These are phyloP conservation scores for Chelon auratus DNA, from an alignment of 2,797 vertebrate species.

Conservation along the genomic window DNA sequence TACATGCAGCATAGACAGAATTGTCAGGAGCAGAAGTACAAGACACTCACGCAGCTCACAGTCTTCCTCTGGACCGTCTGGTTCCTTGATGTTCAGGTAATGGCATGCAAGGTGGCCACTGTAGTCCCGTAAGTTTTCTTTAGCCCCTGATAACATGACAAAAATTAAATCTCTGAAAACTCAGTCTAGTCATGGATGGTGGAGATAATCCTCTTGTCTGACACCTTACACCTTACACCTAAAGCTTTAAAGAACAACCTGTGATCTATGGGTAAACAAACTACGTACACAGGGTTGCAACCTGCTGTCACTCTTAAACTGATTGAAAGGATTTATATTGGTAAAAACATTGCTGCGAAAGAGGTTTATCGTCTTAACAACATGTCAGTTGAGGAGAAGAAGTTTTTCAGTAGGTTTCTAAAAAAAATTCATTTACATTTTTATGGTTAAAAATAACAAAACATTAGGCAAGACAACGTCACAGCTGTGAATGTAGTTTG, in stretches of 20 bases:
- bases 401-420: no score
- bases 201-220: slow-evolving; percentile 31
- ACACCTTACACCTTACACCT: slow-evolving; percentile 28
- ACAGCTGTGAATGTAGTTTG: no score
- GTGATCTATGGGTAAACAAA: slow-evolving; percentile 31
- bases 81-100: slow-evolving; percentile 78
- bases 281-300: neutral
- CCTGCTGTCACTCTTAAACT: slow-evolving; percentile 1
- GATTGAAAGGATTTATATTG: neutral
- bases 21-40: neutral
- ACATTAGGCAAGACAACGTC: neutral
- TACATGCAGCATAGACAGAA: neutral
- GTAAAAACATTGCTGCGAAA: neutral
- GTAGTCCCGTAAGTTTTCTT: slow-evolving; percentile 85
- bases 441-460: no score
- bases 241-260: slow-evolving; percentile 7
- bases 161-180: slow-evolving; percentile 11
- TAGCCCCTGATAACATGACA: slow-evolving; percentile 78
- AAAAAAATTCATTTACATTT: no score
- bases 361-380: neutral
- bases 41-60: slow-evolving; percentile 79
- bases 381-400: neutral
- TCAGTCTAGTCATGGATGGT: slow-evolving; percentile 9
- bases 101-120: slow-evolving; percentile 83
- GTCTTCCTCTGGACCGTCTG: slow-evolving; percentile 66